Evolutionary conservation across 2,888 invertebrate genomes (phyloP), one percentile per base, ranked within the genome.

Genomic region (Tholera decimalis): DNA sequence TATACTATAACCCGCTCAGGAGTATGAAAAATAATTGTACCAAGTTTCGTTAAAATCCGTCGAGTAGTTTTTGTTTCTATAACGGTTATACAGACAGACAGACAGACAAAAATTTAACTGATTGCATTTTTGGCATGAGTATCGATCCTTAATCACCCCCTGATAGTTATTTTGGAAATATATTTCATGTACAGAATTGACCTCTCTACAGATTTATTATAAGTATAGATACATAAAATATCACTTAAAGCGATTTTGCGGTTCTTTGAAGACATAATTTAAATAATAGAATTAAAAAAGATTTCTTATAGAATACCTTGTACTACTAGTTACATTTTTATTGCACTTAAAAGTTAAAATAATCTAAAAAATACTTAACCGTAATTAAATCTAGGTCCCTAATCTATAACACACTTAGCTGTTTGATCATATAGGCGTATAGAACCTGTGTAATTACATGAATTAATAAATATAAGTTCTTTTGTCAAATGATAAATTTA

Each of bases 321-420:
- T 64, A 68, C 44, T 51, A 64, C 46, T 51, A 66, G 28, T 37
- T 18, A 44, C n/a, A 11, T 15, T 51, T 67, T 18, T 18, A 39
- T 39, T 41, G 39, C 39, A 22, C 55, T 33, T 49, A 49, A 20
- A 63, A 37, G 5, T 63, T 30, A 61, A 33, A 33, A 46, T 41
- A 28, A 2, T 41, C 24, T 41, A 49, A 7, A 28, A 22, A 44
- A 43, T 35, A 61, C 7, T 9, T 63, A 41, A 41, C 2, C 13
- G 11, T 66, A 28, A 28, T 46, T 30, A n/a, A 63, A 61, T 61
- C 0, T 43, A 62, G 3, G n/a, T 24, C 15, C 13, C 15, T 35
- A 43, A 13, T 26, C 15, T 4, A n/a, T 15, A 22, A n/a, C n/a
- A 30, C 30, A 39, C 11, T 22, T 44, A 11, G 1, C 9, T 18